These are phyloP conservation scores for Engystomops pustulosus DNA, from an alignment of 2,113 vertebrate species.

Conservation along the genomic window DNA sequence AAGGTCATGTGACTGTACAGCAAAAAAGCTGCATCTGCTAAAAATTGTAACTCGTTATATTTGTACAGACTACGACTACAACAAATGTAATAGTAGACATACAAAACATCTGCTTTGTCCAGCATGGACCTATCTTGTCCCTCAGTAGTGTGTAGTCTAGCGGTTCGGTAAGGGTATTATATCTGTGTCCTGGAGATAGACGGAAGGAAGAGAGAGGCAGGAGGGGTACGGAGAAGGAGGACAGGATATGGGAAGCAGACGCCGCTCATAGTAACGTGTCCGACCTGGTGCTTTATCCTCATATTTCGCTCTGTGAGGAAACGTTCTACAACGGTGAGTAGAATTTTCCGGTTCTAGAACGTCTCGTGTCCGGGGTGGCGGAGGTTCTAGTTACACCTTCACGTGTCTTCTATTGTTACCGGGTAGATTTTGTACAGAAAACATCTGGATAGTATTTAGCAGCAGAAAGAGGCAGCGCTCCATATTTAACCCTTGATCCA, in stretches of 20 bases:
- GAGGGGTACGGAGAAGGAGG: constrained; percentile 21
- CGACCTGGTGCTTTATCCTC: not conserved
- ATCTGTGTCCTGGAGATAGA: constrained; percentile 26
- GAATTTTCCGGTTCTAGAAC: not conserved
- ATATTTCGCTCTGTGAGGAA: not conserved
- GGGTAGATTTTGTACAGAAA: not conserved
- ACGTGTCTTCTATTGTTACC: constrained; percentile 19
- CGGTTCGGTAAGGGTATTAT: not conserved
- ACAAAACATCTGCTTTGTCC: no score
- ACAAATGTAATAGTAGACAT: no score
- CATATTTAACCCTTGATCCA: not conserved
- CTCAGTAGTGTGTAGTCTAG: no score
- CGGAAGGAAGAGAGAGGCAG: constrained; percentile 32
- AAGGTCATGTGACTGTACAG: no score
- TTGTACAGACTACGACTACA: no score
- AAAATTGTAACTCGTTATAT: no score
- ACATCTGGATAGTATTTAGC: constrained; percentile 32
- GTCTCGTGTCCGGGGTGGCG: not conserved
- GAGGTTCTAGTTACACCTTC: not conserved
- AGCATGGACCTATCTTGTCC: not conserved
- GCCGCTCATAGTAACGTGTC: not conserved
- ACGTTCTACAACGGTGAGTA: not conserved
- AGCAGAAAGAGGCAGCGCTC: not conserved
- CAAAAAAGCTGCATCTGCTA: no score
- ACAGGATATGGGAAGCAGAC: constrained; percentile 29